A percentile compares a stretch with the other conserved stretches of the same genome.
phyloP scores from a whole-genome alignment of 2,797 vertebrate genomes.

The Argentina silus region DNA sequence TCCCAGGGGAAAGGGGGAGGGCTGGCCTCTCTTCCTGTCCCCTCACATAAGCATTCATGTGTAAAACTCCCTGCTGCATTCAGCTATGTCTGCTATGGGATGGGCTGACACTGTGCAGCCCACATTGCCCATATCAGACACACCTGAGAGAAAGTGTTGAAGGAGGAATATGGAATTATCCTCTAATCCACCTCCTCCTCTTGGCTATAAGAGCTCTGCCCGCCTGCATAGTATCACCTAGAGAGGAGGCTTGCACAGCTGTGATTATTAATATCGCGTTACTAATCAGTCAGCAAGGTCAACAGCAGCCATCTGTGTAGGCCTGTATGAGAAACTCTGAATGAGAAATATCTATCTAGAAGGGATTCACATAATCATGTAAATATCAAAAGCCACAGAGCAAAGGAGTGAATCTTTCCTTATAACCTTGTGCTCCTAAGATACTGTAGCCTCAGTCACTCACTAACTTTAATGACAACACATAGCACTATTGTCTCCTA shows the following conservation, averaged over 20 bases:
- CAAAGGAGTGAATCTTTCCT: no score
- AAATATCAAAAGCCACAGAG: no score
- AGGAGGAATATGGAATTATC: conserved; percentile 57
- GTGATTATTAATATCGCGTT: conserved; percentile 59
- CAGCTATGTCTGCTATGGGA: background rate
- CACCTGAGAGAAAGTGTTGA: conserved; percentile 51
- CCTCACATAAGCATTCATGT: conserved; percentile 39
- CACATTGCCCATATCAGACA: conserved; percentile 25
- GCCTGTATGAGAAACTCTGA: conserved; percentile 7
- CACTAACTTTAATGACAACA: no score
- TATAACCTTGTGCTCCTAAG: no score
- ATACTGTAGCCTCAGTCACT: no score
- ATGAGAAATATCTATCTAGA: no score
- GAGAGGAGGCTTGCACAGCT: conserved; percentile 34
- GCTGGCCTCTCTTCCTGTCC: conserved; percentile 11
- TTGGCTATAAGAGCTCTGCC: conserved; percentile 50
- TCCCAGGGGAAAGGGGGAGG: background rate
- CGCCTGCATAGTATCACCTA: conserved; percentile 38
- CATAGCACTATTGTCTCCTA: no score
- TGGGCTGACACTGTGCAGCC: background rate
- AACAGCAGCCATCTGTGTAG: conserved; percentile 60
- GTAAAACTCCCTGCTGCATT: conserved; percentile 30
- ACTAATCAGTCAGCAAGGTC: conserved; percentile 58
- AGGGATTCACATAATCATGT: no score
- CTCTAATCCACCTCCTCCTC: conserved; percentile 34